Evolutionary conservation across 2,888 invertebrate species (phyloP).

Genomic region (Stenchaetothrips biformis): DNA sequence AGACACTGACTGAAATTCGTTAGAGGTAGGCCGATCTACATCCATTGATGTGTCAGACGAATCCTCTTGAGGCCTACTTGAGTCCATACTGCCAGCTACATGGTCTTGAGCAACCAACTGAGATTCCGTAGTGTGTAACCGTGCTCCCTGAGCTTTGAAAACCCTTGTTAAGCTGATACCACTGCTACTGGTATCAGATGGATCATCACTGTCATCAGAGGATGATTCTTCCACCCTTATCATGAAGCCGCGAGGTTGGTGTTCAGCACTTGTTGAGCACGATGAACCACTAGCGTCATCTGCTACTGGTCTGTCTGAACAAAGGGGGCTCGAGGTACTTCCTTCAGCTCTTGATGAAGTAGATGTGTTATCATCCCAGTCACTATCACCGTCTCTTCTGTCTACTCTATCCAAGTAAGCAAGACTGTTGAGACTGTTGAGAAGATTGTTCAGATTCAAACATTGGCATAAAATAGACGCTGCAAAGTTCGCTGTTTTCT

Average conservation of each 20-base stretch:
- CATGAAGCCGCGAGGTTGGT: too few relatives aligned
- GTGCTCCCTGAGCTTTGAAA: background rate
- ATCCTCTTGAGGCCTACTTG: conserved; percentile 28
- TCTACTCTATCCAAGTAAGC: background rate
- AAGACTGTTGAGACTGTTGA: background rate
- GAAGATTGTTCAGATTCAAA: conserved; percentile 30
- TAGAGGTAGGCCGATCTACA: conserved; percentile 35
- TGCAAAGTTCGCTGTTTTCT: conserved; percentile 31
- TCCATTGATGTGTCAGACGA: conserved; percentile 36
- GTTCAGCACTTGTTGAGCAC: background rate
- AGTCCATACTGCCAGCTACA: background rate
- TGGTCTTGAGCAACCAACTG: background rate
- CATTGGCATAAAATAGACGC: conserved; percentile 36
- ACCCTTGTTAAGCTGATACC: background rate
- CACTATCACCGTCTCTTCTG: conserved; percentile 34
- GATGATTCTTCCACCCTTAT: background rate
- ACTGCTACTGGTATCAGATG: background rate
- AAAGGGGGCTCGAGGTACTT: background rate
- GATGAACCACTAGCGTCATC: background rate
- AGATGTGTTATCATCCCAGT: conserved; percentile 25
- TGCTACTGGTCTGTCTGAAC: background rate
- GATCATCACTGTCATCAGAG: background rate
- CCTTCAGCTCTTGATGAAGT: background rate
- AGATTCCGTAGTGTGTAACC: background rate
- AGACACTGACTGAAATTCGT: background rate